phyloP scores from a whole-genome alignment of 2,797 vertebrate genomes.

The Apogon talboti region DNA sequence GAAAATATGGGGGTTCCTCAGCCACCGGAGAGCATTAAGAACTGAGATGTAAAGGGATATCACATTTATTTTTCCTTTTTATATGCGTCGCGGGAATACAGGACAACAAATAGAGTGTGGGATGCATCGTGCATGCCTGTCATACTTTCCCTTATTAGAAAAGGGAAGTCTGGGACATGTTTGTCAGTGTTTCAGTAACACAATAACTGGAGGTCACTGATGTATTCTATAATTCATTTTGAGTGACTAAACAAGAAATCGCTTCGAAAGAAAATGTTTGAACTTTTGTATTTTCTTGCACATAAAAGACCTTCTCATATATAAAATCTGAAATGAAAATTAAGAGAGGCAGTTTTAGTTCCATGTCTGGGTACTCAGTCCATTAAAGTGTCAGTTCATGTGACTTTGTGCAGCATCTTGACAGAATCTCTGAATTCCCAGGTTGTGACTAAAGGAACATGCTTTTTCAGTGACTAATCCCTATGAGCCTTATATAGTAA shows the following conservation, averaged over 20 bases:
- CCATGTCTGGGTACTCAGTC: conserved; percentile 58
- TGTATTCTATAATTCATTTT: too few species aligned
- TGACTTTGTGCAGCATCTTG: conserved; percentile 56
- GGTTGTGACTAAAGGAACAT: conserved; percentile 60
- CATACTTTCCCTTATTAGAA: conserved; percentile 78
- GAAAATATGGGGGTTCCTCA: conserved; percentile 72
- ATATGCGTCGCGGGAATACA: conserved; percentile 84
- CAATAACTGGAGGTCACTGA: too few species aligned
- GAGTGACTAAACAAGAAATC: too few species aligned
- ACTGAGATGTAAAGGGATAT: conserved; percentile 85
- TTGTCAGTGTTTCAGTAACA: conserved; percentile 65
- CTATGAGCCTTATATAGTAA: conserved; percentile 62
- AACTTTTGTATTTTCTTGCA: too few species aligned
- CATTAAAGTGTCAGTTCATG: conserved; percentile 49
- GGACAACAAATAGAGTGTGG: conserved; percentile 85
- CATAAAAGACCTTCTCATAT: too few species aligned
- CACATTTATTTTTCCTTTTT: conserved; percentile 81
- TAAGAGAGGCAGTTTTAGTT: conserved; percentile 40
- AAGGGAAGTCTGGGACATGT: conserved; percentile 63
- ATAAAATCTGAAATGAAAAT: conserved; percentile 9
- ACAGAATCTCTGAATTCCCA: conserved; percentile 59
- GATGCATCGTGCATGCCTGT: conserved; percentile 78
- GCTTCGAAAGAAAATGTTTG: too few species aligned
- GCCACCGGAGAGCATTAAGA: conserved; percentile 82
- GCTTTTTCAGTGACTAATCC: conserved; percentile 42